phyloP scores from a whole-genome alignment of 2,113 vertebrate genomes.

The Cynopterus brachyotis region DNA sequence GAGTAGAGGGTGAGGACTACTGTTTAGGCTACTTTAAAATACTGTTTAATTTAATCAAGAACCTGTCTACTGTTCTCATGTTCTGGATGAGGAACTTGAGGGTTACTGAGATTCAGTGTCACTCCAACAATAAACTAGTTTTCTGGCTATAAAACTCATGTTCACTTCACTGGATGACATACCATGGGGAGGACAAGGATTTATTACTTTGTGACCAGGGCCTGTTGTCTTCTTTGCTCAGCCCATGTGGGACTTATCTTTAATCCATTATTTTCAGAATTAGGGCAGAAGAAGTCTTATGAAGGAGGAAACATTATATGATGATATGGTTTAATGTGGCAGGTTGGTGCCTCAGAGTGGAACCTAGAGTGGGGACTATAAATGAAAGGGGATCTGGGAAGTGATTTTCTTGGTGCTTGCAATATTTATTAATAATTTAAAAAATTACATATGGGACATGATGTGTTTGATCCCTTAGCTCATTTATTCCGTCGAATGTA shows the following conservation, averaged over 20 bases:
- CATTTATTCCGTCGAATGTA: conserved; percentile 1
- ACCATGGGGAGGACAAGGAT: background rate
- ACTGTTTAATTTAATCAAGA: background rate
- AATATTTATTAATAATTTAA: conserved; percentile 37
- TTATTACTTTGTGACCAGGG: background rate
- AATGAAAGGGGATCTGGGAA: background rate
- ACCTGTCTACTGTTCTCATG: background rate
- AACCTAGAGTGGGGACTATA: background rate
- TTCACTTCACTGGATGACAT: background rate
- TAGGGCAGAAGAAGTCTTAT: conserved; percentile 1
- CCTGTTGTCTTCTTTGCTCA: background rate
- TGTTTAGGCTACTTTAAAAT: background rate
- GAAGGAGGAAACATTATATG: background rate
- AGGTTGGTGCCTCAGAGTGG: conserved; percentile 22
- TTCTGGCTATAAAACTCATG: background rate
- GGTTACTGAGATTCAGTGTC: background rate
- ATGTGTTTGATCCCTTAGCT: background rate
- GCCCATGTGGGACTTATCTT: background rate
- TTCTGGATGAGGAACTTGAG: background rate
- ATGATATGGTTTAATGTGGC: background rate
- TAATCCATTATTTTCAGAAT: conserved; percentile 31
- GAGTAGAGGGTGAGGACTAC: background rate
- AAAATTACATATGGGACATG: background rate
- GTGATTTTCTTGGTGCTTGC: conserved; percentile 14
- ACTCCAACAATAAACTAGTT: background rate